Conservation (phyloP, 1,140 invertebrate genomes). For the Hypsibius dujardini region DNA sequence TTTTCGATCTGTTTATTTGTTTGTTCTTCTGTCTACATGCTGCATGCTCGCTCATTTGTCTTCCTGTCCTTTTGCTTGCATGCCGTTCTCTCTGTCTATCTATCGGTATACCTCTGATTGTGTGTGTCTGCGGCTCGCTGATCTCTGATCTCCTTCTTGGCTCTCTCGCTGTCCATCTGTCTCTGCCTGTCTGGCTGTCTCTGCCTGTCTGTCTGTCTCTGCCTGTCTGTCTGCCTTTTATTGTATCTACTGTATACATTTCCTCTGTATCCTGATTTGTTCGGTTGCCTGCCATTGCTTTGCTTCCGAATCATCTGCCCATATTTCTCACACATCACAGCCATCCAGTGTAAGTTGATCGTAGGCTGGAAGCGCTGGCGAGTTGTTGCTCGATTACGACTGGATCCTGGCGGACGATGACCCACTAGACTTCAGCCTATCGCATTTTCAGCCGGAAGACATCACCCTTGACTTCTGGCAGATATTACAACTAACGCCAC, state of each 20-base stretch:
- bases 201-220: not conserved
- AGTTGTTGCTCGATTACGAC: not conserved
- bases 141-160: no score
- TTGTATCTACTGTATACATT: not conserved
- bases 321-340: not conserved
- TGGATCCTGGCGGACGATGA: not conserved
- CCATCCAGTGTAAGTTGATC: not conserved
- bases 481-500: no score
- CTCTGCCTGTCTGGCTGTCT: not conserved
- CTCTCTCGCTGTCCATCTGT: not conserved
- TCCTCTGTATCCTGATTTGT: not conserved
- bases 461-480: no score
- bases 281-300: not conserved
- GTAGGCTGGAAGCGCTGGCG: not conserved
- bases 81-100: not conserved
- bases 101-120: no score
- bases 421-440: no score
- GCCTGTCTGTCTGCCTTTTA: constrained; percentile 1
- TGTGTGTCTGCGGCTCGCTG: no score
- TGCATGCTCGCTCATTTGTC: no score
- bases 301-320: not conserved
- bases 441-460: no score
- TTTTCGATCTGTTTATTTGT: not conserved
- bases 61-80: not conserved
- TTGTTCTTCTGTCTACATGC: not conserved